phyloP scores from a whole-genome alignment of 1,140 invertebrate genomes.

The Trichonephila clavata region DNA sequence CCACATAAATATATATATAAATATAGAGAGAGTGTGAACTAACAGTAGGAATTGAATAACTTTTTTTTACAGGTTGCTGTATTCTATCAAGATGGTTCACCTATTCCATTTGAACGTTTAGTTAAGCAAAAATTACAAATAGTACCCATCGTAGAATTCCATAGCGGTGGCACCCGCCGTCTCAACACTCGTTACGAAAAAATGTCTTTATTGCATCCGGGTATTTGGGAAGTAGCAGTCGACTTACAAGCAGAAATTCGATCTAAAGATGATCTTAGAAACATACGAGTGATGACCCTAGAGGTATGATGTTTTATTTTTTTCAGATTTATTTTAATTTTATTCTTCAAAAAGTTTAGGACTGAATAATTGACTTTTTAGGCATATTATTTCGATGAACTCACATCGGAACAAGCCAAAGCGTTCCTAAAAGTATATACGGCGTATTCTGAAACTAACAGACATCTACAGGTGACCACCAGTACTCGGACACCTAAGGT shows the following conservation, averaged over 20 bases:
- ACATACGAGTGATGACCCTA: constrained; percentile 52
- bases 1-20: too few relatives aligned
- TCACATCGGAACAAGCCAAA: constrained; percentile 81
- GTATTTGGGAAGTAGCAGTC: constrained; percentile 89
- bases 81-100: constrained; percentile 89
- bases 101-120: constrained; percentile 84
- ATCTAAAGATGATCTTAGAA: constrained; percentile 62
- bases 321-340: neutral
- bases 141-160: constrained; percentile 80
- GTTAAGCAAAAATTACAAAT: constrained; percentile 82
- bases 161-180: constrained; percentile 83
- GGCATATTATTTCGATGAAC: constrained; percentile 86
- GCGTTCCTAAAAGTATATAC: constrained; percentile 85
- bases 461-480: constrained; percentile 93
- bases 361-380: constrained; percentile 60
- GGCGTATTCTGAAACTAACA: constrained; percentile 90
- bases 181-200: constrained; percentile 80
- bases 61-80: constrained; percentile 83
- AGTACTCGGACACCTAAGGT: constrained; percentile 89
- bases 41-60: too few relatives aligned
- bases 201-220: constrained; percentile 84
- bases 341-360: neutral
- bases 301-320: constrained; percentile 14
- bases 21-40: too few relatives aligned
- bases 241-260: constrained; percentile 83